These are phyloP conservation scores for Aporrectodea caliginosa DNA, from an alignment of 1,140 invertebrate species.

Conservation along the genomic window DNA sequence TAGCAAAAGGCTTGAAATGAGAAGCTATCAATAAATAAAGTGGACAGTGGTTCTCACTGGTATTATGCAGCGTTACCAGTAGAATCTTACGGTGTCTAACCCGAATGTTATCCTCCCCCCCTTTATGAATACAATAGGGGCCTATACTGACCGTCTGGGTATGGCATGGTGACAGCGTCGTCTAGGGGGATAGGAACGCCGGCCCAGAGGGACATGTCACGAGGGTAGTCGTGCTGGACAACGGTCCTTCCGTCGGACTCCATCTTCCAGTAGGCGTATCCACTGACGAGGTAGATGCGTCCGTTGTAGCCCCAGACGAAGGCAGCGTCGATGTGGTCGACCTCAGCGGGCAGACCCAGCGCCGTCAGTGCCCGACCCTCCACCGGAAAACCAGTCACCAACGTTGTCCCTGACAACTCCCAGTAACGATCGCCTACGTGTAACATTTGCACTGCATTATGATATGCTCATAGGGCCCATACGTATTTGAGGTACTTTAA, in stretches of 20 bases:
- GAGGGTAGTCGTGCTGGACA: slow-evolving; percentile 59
- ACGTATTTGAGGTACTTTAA: no score
- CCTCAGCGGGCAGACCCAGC: slow-evolving; percentile 72
- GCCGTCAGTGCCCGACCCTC: slow-evolving; percentile 64
- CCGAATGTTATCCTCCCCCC: no score
- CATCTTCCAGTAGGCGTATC: slow-evolving; percentile 78
- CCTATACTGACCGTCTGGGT: slow-evolving; percentile 49
- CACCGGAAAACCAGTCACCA: slow-evolving; percentile 37
- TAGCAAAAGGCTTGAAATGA: no score
- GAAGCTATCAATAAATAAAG: background rate
- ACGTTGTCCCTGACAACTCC: slow-evolving; percentile 64
- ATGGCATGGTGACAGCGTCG: slow-evolving; percentile 59
- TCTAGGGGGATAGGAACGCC: slow-evolving; percentile 59
- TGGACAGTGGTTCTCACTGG: background rate
- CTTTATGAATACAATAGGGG: background rate
- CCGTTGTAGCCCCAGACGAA: slow-evolving; percentile 58
- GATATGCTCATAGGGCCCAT: no score
- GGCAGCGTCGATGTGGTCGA: slow-evolving; percentile 58
- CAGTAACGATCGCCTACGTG: slow-evolving; percentile 70
- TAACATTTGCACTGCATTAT: no score
- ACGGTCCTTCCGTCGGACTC: slow-evolving; percentile 43
- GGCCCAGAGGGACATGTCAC: slow-evolving; percentile 60
- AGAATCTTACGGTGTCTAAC: background rate
- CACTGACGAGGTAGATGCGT: slow-evolving; percentile 64
- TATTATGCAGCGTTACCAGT: background rate